Evolutionary conservation across 1,140 invertebrate species (phyloP).

Genomic region (Sesamia nonagrioides): DNA sequence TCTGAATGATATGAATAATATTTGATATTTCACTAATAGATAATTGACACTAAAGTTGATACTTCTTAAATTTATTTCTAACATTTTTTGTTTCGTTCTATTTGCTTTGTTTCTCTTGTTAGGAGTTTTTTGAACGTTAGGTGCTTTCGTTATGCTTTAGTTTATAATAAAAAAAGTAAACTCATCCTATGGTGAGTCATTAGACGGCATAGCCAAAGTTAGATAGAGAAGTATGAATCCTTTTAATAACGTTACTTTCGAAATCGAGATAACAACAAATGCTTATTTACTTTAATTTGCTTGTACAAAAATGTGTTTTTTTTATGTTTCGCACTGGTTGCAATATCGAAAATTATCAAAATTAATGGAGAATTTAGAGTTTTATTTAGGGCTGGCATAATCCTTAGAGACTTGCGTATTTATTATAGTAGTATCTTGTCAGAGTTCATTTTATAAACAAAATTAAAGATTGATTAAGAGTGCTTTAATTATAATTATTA

Average conservation of each 20-base stretch:
- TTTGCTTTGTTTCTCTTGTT: slow-evolving; percentile 65
- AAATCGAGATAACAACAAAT: slow-evolving; percentile 53
- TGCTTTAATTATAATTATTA: slow-evolving; percentile 82
- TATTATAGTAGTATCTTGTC: slow-evolving; percentile 73
- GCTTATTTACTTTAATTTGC: slow-evolving; percentile 42
- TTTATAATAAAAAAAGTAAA: slow-evolving; percentile 66
- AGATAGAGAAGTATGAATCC: slow-evolving; percentile 77
- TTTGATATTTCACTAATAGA: slow-evolving; percentile 87
- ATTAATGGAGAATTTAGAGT: slow-evolving; percentile 65
- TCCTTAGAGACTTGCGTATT: slow-evolving; percentile 79
- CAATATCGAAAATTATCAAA: slow-evolving; percentile 63
- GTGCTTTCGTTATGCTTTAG: slow-evolving; percentile 83
- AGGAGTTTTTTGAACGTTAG: slow-evolving; percentile 70
- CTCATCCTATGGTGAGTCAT: slow-evolving; percentile 71
- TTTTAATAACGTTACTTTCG: slow-evolving; percentile 55
- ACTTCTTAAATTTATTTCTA: slow-evolving; percentile 68
- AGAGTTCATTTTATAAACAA: slow-evolving; percentile 81
- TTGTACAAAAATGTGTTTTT: slow-evolving; percentile 39
- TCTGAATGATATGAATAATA: slow-evolving; percentile 88
- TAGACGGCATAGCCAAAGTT: slow-evolving; percentile 85
- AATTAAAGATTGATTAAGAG: slow-evolving; percentile 82
- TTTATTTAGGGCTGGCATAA: slow-evolving; percentile 78
- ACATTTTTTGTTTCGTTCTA: slow-evolving; percentile 65
- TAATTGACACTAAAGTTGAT: slow-evolving; percentile 81
- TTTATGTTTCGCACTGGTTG: slow-evolving; percentile 50